Evolutionary conservation across 2,888 invertebrate genomes (phyloP).

Genomic region (Muschampia plurimacula): DNA sequence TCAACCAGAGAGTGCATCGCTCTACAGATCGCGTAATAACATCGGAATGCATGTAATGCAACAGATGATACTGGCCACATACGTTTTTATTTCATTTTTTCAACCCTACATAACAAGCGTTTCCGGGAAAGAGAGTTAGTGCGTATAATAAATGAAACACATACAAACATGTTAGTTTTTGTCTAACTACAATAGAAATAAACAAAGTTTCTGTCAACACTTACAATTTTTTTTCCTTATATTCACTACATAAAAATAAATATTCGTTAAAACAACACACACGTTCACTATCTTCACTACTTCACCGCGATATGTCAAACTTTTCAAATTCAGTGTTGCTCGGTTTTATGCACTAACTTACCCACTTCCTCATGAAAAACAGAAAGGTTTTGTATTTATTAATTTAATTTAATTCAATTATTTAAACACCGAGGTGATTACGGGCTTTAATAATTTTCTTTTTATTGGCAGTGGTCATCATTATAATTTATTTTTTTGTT

Average conservation of each 20-base stretch:
- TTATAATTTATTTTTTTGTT: not conserved
- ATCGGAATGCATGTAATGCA: constrained; percentile 72
- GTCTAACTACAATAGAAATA: constrained; percentile 47
- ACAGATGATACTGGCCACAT: constrained; percentile 73
- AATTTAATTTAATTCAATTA: not conserved
- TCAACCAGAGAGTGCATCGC: constrained; percentile 43
- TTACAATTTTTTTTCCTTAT: constrained; percentile 66
- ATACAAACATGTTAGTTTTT: constrained; percentile 36
- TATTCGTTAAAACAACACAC: constrained; percentile 68
- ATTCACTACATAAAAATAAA: constrained; percentile 78
- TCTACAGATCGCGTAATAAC: constrained; percentile 70
- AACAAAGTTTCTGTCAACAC: constrained; percentile 70
- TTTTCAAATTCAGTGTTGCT: constrained; percentile 63
- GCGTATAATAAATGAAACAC: constrained; percentile 38
- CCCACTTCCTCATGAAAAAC: not conserved
- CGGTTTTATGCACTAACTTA: not conserved
- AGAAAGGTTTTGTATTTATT: not conserved
- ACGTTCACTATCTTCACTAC: constrained; percentile 78
- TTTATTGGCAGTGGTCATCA: not conserved
- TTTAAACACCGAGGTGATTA: not conserved
- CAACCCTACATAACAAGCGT: constrained; percentile 63
- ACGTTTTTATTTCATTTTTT: constrained; percentile 72
- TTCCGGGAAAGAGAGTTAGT: constrained; percentile 64
- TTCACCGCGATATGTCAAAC: constrained; percentile 63
- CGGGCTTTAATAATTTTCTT: not conserved